Base-by-base conservation (phyloP, 2,797 vertebrate species). In the Octomys mimax region DNA sequence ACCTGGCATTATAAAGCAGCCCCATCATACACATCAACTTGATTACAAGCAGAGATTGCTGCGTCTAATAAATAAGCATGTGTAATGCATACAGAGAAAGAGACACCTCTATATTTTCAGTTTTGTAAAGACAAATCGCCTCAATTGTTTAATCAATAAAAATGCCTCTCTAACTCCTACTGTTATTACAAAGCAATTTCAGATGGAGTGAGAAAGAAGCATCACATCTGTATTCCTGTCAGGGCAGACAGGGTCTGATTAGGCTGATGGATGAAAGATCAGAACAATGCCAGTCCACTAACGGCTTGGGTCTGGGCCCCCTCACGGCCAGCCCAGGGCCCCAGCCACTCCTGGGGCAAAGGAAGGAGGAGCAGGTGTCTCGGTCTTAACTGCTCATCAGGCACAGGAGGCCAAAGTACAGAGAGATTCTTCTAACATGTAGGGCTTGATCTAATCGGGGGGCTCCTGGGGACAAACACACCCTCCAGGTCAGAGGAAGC, bases 121-220 rank as follows among this genome's bases (percentile, higher is more conserved):
- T 90, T 98, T 96, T 96, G 96, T 97, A 97, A 98, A 98, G 98
- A 98, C 97, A 98, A 98, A 99, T 98, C 36, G 73, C 96, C 97
- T 98, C 98, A n/a, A 98, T 98, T 98, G 98, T 97, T 98, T 98
- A 98, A 99, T 99, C 98, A 98, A 98, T 99, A 98, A 98, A 98
- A 98, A 98, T 98, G 98, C 98, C 98, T 98, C 97, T 98, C 97
- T 36, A 62, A 96, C 97, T 98, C 98, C 98, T 98, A 83, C 97
- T 97, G 98, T 98, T 98, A 98, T 98, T 98, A 97, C 96, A 97
- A 92, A 98, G 98, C 98, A 96, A 97, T 98, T 98, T 98, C 97
- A 98, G 98, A 95, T 94, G 75, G 98, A 98, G 96, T 81, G 96
- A 96, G 95, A 97, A 95, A 98, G 96, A 95, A 95, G 93, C 92